Percentiles rank a stretch among this genome's conserved stretches.
These are phyloP conservation scores for Pocillopora meandrina DNA, from an alignment of 92 coral and sea anemone species.

Conservation along the genomic window DNA sequence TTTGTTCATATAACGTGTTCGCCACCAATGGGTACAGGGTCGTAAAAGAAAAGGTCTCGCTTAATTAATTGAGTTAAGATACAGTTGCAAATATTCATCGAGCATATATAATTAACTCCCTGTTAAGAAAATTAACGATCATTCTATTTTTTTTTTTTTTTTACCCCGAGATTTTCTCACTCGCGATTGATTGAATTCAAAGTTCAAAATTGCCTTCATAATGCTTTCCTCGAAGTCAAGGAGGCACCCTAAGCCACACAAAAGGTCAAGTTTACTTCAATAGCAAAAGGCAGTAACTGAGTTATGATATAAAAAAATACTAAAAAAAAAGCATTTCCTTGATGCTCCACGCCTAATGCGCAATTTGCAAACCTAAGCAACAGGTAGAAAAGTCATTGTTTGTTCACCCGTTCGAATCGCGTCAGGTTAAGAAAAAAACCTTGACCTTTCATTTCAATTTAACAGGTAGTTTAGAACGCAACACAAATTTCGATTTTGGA, in stretches of 20 bases:
- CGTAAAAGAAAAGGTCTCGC: too few relatives aligned
- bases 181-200: not conserved
- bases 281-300: not conserved
- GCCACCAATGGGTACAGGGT: too few relatives aligned
- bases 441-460: slow-evolving; percentile 11
- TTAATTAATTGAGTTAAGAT: too few relatives aligned
- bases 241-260: too few relatives aligned
- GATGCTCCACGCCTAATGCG: not conserved
- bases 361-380: not conserved
- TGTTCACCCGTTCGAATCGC: slow-evolving; percentile 40
- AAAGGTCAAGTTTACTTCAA: not conserved
- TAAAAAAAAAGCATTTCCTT: too few relatives aligned
- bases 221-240: too few relatives aligned
- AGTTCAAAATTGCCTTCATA: not conserved
- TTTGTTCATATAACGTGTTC: too few relatives aligned
- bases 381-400: slow-evolving; percentile 27
- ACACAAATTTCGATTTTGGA: not conserved
- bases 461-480: slow-evolving; percentile 31
- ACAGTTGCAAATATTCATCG: too few relatives aligned
- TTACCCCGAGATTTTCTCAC: not conserved
- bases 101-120: too few relatives aligned
- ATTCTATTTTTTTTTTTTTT: too few relatives aligned
- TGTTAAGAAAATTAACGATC: too few relatives aligned
- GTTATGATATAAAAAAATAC: not conserved
- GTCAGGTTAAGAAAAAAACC: slow-evolving; percentile 29